Percentiles rank a stretch among this genome's conserved stretches.
Conservation (phyloP, 2,113 vertebrate genomes). For the Engystomops pustulosus region DNA sequence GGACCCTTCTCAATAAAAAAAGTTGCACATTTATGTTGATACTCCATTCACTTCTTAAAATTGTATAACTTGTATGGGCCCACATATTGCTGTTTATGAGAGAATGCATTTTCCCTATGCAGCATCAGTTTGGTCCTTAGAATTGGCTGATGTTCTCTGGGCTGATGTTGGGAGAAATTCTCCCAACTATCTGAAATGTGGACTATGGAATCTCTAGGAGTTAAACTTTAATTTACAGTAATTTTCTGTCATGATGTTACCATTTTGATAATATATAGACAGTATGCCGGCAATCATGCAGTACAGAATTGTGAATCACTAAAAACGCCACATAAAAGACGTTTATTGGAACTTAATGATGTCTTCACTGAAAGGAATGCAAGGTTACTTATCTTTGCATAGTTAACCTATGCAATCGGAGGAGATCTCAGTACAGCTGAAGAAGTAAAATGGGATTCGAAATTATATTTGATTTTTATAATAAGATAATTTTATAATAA, state of each 20-base stretch:
- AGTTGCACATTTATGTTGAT: no score
- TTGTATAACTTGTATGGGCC: no score
- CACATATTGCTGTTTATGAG: no score
- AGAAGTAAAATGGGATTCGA: constrained; percentile 61
- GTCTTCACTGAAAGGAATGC: constrained; percentile 61
- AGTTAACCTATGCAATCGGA: constrained; percentile 57
- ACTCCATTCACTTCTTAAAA: no score
- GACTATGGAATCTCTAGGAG: neutral
- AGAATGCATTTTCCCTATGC: no score
- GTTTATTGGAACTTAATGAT: constrained; percentile 57
- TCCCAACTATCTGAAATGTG: no score
- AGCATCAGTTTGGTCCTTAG: no score
- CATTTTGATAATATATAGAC: neutral
- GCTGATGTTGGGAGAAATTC: no score
- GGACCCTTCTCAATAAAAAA: no score
- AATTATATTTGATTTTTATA: constrained; percentile 66
- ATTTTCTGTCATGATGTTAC: neutral
- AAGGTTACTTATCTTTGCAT: constrained; percentile 63
- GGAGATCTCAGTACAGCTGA: constrained; percentile 43
- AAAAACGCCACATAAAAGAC: constrained; percentile 8
- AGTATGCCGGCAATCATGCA: neutral
- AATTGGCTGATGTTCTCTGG: no score
- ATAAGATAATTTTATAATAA: constrained; percentile 63
- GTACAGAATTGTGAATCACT: neutral
- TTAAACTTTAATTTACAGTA: neutral